Evolutionary conservation across 2,797 vertebrate species (phyloP), one percentile per base, ranked within the genome.

Genomic region (Peromyscus melanophrys): DNA sequence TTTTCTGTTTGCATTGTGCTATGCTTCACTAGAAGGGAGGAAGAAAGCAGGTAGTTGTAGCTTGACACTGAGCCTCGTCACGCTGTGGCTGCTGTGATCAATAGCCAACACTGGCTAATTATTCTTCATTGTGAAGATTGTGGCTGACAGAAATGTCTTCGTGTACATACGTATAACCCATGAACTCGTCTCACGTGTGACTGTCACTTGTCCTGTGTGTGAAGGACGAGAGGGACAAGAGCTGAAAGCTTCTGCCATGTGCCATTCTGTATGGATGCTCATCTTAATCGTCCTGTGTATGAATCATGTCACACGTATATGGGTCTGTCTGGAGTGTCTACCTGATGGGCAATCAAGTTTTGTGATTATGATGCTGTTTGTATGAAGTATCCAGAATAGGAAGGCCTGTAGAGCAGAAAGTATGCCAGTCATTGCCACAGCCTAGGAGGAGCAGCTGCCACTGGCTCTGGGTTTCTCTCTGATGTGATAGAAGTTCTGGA

Each of bases 131-230:
- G 52, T 40, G 73, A 81, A 61, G 85, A 82, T 25, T 85, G 31
- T 76, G 77, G 43, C 49, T 69, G 87, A 49, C 49, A 94, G n/a
- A 94, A 86, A 92, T 81, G 31, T n/a, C 8, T 80, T 92, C 63
- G 84, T 88, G 11, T 76, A 29, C n/a, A 59, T 12, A 40, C 84
- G 29, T 13, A 46, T 52, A 84, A n/a, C 21, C 43, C 78, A 73
- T 10, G 31, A 46, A 6, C 57, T 25, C 71, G 29, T 52, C 73
- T 89, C 59, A 71, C 1, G 34, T 11, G 1, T 55, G 12, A 77
- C 11, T 49, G 49, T 49, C 49, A 49, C 49, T 49, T 49, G 49
- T 49, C 49, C 49, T 49, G 49, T 1, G 34, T 11, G 1, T 55
- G 12, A 77, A 52, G 52, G 52, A 52, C 13, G 13, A 52, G 76